Conservation (phyloP, 2,113 vertebrate genomes). For the Lagopus muta region DNA sequence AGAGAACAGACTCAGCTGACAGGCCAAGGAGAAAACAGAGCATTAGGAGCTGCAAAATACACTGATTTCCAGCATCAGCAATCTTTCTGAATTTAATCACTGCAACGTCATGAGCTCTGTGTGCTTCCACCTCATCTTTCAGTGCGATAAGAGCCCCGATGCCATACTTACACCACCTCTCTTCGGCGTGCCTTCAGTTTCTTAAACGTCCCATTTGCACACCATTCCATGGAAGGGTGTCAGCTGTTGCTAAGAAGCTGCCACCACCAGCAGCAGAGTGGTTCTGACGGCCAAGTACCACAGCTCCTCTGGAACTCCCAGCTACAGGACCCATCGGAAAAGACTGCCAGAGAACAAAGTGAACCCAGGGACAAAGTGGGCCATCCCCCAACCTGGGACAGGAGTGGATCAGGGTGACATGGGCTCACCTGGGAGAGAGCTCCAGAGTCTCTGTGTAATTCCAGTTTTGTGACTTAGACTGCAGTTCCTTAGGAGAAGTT, state of each 20-base stretch:
- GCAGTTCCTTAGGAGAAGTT: not conserved
- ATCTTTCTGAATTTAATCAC: not conserved
- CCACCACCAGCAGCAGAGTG: not conserved
- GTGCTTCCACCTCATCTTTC: not conserved
- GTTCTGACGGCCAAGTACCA: not conserved
- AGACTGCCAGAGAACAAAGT: not conserved
- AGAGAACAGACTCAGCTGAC: constrained; percentile 30
- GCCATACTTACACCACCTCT: not conserved
- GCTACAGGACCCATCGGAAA: not conserved
- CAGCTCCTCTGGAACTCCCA: not conserved
- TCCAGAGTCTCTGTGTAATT: not conserved
- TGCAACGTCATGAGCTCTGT: not conserved
- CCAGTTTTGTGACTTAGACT: not conserved
- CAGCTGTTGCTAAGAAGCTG: fast-evolving
- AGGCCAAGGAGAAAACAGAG: not conserved
- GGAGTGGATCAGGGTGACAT: not conserved
- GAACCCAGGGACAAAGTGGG: not conserved
- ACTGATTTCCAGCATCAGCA: not conserved
- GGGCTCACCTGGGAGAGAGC: not conserved
- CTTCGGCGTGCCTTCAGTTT: not conserved
- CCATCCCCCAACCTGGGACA: not conserved
- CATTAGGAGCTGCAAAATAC: not conserved
- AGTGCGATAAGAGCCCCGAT: not conserved
- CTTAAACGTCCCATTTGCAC: not conserved
- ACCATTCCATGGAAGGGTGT: not conserved